These are phyloP conservation scores for Choristoneura fumiferana DNA, from an alignment of 1,140 invertebrate genomes.

Conservation along the genomic window DNA sequence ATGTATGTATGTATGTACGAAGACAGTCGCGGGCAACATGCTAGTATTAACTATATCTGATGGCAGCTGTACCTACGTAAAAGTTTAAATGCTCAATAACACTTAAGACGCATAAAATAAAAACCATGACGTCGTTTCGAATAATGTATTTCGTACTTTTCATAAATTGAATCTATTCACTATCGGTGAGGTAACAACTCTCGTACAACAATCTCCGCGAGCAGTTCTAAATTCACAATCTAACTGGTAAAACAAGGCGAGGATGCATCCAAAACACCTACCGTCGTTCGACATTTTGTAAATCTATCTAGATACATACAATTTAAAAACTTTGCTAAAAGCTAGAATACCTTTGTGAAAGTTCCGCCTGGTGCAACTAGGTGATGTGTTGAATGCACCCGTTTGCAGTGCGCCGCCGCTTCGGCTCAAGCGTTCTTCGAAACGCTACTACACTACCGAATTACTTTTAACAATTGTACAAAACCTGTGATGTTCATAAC, in stretches of 20 bases:
- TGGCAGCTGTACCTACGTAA: no score
- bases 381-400: constrained; percentile 33
- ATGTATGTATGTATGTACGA: no score
- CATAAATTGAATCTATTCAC: constrained; percentile 72
- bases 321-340: constrained; percentile 9
- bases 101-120: no score
- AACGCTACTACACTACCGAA: no score
- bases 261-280: constrained; percentile 48
- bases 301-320: background rate
- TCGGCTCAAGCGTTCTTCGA: background rate
- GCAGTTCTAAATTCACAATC: constrained; percentile 58
- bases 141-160: constrained; percentile 68
- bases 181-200: constrained; percentile 76
- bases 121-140: constrained; percentile 34
- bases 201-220: constrained; percentile 64
- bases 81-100: no score
- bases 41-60: no score
- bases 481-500: background rate
- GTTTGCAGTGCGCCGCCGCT: constrained; percentile 29
- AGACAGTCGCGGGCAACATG: no score
- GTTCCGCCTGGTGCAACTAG: background rate
- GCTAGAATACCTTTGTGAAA: background rate
- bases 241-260: constrained; percentile 50
- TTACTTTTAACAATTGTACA: background rate
- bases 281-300: background rate